Base-by-base conservation (phyloP, 2,113 vertebrate genomes). In the Columbina picui region DNA sequence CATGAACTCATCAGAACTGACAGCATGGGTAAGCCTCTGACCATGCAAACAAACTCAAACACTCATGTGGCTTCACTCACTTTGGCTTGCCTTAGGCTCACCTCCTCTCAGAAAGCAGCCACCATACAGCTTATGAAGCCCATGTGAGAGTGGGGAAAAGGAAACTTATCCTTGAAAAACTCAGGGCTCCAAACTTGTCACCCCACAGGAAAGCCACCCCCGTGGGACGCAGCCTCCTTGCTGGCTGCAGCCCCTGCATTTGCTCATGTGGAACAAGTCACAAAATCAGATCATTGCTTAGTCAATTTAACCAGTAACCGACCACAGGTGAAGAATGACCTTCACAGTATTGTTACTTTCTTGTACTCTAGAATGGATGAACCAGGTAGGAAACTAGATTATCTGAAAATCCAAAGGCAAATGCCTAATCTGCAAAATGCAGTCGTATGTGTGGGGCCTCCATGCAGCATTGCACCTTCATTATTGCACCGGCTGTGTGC, bases 1-100 rank as follows among this genome's bases (percentile, higher is more conserved):
- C 79, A 68, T 56, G 59, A 74, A 77, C 77, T 94, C 85, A 18
- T 88, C 52, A 15, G 70, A 39, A 32, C 70, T 90, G 90, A 83
- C 84, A 85, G 83, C 32, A 10, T 12, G 76, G 88, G 81, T 74
- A 91, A 93, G 43, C 87, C 93, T 91, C 95, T 93, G 91, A 96
- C 87, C 95, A 74, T 77, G 45, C 55, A 91, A 94, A 93, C 71
- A 69, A 94, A 91, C 84, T 68, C 68, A 5, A 91, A 56, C 10
- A 23, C 47, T 89, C 38, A 74, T 76, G 90, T 49, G 93, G 92
- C 87, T 89, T 91, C 78, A 30, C 63, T 70, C 41, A 13, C 65
- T 94, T 89, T 63, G 76, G 76, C 60, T 77, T n/a, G 71, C 73
- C 70, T 83, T 53, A 61, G 34, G 22, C 61, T 75, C 73, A 78